These are phyloP conservation scores for Brachionus paranguensis DNA, from an alignment of 1,140 invertebrate genomes.

Conservation along the genomic window DNA sequence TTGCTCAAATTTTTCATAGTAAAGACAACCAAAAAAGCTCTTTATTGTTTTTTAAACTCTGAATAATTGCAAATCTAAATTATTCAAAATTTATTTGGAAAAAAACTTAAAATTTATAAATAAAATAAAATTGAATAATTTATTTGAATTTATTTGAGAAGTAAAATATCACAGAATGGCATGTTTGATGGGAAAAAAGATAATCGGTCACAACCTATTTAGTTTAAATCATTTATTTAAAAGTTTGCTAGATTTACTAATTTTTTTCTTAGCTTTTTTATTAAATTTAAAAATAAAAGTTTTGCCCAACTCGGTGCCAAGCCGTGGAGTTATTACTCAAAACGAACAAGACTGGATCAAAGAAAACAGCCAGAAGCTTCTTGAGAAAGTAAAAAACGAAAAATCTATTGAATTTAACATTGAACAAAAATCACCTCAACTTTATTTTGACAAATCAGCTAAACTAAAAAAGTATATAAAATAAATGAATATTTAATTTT, in stretches of 20 bases:
- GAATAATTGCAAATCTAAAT: too few species aligned
- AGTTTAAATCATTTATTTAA: background rate
- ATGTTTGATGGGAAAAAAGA: background rate
- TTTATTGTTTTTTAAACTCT: background rate
- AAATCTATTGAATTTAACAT: background rate
- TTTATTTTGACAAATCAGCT: background rate
- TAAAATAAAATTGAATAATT: too few species aligned
- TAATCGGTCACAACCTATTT: background rate
- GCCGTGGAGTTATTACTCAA: background rate
- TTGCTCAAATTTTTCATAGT: background rate
- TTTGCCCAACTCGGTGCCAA: background rate
- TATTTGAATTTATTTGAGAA: too few species aligned
- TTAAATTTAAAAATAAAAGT: background rate
- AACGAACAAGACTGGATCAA: slow-evolving; percentile 29
- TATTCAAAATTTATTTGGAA: too few species aligned
- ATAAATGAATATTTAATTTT: too few species aligned
- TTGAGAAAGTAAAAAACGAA: slow-evolving; percentile 1
- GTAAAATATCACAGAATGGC: background rate
- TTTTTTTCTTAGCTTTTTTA: background rate
- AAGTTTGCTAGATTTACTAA: background rate
- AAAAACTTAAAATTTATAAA: too few species aligned
- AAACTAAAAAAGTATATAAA: background rate
- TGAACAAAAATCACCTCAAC: background rate
- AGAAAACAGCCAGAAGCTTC: background rate
- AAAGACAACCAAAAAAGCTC: background rate